A percentile compares a stretch with the other conserved stretches of the same genome.
Conservation (phyloP, 2,113 vertebrate genomes). For the Bothrops jararaca region DNA sequence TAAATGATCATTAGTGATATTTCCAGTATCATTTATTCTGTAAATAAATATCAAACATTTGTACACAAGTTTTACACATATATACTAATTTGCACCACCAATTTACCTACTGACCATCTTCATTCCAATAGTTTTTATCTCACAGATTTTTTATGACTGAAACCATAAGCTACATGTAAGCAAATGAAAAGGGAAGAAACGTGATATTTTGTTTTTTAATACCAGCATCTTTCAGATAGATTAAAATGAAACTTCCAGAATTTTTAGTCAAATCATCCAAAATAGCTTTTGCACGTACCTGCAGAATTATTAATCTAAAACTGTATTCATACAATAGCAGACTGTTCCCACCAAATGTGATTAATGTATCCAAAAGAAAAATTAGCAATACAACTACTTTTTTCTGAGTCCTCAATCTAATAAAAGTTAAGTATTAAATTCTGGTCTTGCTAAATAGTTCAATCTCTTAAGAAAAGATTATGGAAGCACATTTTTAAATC, state of each 20-base stretch:
- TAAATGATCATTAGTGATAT: neutral
- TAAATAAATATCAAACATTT: neutral
- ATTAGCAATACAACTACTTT: neutral
- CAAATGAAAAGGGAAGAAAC: neutral
- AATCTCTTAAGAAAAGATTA: neutral
- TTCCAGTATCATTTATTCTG: neutral
- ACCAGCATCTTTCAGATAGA: neutral
- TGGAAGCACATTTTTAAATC: neutral
- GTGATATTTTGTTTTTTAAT: neutral
- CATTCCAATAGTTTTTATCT: neutral
- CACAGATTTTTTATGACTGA: neutral
- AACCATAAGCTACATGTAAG: neutral
- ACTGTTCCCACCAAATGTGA: constrained; percentile 15
- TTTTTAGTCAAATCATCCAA: neutral
- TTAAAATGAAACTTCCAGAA: neutral
- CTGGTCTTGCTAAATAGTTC: neutral
- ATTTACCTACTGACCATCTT: neutral
- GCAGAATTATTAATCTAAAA: neutral
- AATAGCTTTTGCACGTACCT: neutral
- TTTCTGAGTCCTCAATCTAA: neutral
- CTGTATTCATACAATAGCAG: neutral
- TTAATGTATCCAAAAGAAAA: constrained; percentile 35
- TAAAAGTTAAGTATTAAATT: neutral
- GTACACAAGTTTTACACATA: neutral
- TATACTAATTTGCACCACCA: neutral